A percentile compares a stretch with the other conserved stretches of the same genome.
phyloP scores from a whole-genome alignment of 2,888 invertebrate species.

The Itoplectis maculator region DNA sequence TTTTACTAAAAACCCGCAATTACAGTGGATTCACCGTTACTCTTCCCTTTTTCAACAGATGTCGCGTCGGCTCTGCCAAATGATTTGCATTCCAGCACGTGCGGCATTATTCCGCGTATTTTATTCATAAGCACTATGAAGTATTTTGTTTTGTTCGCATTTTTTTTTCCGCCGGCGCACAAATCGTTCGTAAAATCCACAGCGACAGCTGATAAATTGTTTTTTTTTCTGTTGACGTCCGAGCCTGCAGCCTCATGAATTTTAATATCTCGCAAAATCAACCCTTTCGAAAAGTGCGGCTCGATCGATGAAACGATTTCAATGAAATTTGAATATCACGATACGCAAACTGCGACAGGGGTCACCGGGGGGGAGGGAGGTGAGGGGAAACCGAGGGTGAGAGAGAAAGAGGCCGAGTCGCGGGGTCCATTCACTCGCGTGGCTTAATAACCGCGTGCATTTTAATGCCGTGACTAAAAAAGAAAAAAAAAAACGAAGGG shows the following conservation, averaged over 20 bases:
- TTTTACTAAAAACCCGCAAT: not conserved
- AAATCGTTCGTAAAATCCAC: constrained; percentile 22
- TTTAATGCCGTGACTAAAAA: constrained; percentile 72
- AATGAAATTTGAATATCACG: constrained; percentile 77
- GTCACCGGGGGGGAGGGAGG: constrained; percentile 16
- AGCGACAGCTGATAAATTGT: constrained; percentile 59
- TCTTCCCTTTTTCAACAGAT: constrained; percentile 11
- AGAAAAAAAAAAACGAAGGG: constrained; percentile 48
- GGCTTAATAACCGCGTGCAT: constrained; percentile 70
- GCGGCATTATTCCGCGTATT: constrained; percentile 54
- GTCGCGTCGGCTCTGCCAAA: not conserved
- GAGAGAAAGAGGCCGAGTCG: constrained; percentile 36
- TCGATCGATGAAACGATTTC: constrained; percentile 65
- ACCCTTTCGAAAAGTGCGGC: constrained; percentile 68
- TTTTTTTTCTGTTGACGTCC: constrained; percentile 43
- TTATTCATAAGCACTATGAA: constrained; percentile 23
- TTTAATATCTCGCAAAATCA: constrained; percentile 77
- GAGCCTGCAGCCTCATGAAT: constrained; percentile 76
- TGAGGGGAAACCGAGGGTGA: constrained; percentile 18
- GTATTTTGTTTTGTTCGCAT: constrained; percentile 21
- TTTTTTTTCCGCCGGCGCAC: constrained; percentile 20
- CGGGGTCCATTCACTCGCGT: constrained; percentile 17
- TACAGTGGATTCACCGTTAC: not conserved
- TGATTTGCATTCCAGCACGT: constrained; percentile 4
- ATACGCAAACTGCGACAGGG: constrained; percentile 63